Evolutionary conservation across 1,140 invertebrate species (phyloP), one percentile per base, ranked within the genome.

Genomic region (Sitodiplosis mosellana): DNA sequence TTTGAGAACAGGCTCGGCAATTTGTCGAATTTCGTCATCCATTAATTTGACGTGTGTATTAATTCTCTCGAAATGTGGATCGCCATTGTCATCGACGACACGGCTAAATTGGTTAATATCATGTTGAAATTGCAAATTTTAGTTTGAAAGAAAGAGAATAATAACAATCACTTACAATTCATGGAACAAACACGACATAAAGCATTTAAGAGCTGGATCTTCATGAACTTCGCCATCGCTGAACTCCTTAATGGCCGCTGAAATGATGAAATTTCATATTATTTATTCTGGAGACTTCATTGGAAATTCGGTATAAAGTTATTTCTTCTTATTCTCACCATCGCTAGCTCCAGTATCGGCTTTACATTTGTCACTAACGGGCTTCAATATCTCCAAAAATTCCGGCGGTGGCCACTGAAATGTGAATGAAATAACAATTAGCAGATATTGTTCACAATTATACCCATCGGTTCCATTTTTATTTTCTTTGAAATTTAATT

Each of bases 21-120:
- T 20, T 2, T 54, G 54, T 2, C 53, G 49, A 8, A 61, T 8
- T n/a, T 46, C 48, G 8, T 52, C 49, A 0, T 59, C 59, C 33
- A 61, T 27, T 1, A 48, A 48, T 12, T 51, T 42, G 2, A 40
- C 17, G 37, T 40, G 21, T 37, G 21, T 47, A n/a, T 55, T 52
- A 0, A 62, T 45, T 17, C 53, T 59, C 18, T 62, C 58, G 48
- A 61, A 49, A 49, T 61, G 58, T 0, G 61, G 57, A 45, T 62
- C 55, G 1, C 59, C 60, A 49, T 59, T 60, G 14, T 59, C 56
- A 45, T 61, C 59, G 7, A 62, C 59, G n/a, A 61, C 51, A 27
- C 10, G 3, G 27, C 27, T 27, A 27, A 34, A 22, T 15, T 34
- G 18, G 2, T 33, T 45, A 10, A 17, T n/a, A n/a, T 33, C 44